Evolutionary conservation across 2,888 invertebrate genomes (phyloP).

Genomic region (Tipula unca): DNA sequence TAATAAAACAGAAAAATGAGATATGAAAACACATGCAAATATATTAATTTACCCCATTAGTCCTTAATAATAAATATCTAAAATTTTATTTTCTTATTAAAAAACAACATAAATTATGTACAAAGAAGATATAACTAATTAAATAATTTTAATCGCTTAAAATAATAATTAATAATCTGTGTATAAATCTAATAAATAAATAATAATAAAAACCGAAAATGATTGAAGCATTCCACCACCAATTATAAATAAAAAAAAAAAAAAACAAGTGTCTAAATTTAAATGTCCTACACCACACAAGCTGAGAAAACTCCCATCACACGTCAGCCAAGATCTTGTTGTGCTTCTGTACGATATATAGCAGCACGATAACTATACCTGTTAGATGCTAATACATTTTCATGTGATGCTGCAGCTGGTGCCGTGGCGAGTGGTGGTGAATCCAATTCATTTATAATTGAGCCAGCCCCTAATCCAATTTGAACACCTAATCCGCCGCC

Average conservation of each 20-base stretch:
- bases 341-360: slow-evolving; percentile 54
- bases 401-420: slow-evolving; percentile 34
- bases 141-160: slow-evolving; percentile 2
- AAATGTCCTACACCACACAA: slow-evolving; percentile 56
- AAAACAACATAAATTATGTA: slow-evolving; percentile 2
- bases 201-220: background rate
- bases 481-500: background rate
- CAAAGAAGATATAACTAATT: background rate
- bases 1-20: background rate
- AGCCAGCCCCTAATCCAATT: slow-evolving; percentile 31
- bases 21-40: slow-evolving; percentile 2
- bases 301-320: slow-evolving; percentile 75
- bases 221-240: background rate
- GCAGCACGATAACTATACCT: slow-evolving; percentile 63
- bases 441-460: slow-evolving; percentile 14
- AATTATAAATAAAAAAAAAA: background rate
- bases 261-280: background rate
- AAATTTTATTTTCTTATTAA: background rate
- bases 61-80: background rate
- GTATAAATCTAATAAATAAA: background rate
- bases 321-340: slow-evolving; percentile 66
- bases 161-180: background rate
- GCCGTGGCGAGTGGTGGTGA: background rate
- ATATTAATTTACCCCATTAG: background rate
- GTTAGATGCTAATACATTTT: slow-evolving; percentile 38